Evolutionary conservation across 1,140 invertebrate species (phyloP), one percentile per base, ranked within the genome.

Genomic region (Drosophila tropicalis): DNA sequence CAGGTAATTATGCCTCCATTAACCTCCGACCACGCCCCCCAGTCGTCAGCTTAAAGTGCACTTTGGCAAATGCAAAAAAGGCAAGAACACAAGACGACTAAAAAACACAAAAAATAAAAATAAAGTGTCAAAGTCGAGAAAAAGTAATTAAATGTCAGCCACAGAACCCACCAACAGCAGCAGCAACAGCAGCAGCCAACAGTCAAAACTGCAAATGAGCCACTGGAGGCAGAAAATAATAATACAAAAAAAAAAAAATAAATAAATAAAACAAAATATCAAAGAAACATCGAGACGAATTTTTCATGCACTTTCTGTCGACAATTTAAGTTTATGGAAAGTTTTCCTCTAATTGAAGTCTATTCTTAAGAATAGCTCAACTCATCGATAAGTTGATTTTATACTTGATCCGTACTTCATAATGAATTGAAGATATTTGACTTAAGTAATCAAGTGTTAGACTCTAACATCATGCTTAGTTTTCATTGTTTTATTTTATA

Each of bases 1-100:
- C 76, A 76, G 82, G 79, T 86, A 87, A 86, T 86, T 86, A 89
- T 83, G 83, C 83, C 82, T 72, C 66, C 82, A 79, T 72, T 86
- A 75, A 82, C 83, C 82, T 60, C 60, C 73, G 71, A 62, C 67
- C 70, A 72, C 67, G 73, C 65, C 66, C 51, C 56, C 56, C 61
- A n/a, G 39, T 44, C 25, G 69, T 19, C 70, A 68, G 66, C 73
- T 74, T 79, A 89, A 89, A 87, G 84, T 89, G 83, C 83, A 89
- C 77, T 86, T 80, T 70, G 58, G 57, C 69, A 67, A 70, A 79
- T 84, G 79, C 81, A 80, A 89, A 22, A 51, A 83, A 74, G 56
- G 19, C 9, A 51, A 51, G 19, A 51, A 3, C 17, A 66, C 41
- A 76, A 47, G 44, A 47, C 44, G 19, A 51, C 44, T 51, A 19